These are phyloP conservation scores for Hymenochirus boettgeri DNA, from an alignment of 2,113 vertebrate genomes.

Conservation along the genomic window DNA sequence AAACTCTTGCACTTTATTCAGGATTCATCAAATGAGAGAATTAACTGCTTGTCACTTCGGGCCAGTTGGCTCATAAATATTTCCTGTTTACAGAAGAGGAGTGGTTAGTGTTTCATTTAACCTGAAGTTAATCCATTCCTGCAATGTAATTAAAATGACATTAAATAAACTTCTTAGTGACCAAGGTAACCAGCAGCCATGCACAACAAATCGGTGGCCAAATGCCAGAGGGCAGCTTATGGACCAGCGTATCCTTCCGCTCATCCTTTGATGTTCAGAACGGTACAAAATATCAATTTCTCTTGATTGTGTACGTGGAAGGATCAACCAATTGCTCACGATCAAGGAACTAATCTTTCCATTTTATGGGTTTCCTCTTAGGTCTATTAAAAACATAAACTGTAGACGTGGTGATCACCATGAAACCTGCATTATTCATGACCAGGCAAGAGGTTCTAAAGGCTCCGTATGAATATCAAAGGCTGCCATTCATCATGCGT, in stretches of 20 bases:
- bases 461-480: neutral
- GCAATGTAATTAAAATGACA: conserved; percentile 70
- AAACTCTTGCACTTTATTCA: conserved; percentile 76
- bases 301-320: conserved; percentile 77
- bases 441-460: neutral
- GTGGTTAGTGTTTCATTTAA: conserved; percentile 70
- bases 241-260: conserved; percentile 72
- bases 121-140: conserved; percentile 82
- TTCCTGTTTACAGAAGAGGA: conserved; percentile 73
- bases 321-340: conserved; percentile 77
- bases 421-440: neutral
- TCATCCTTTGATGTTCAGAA: conserved; percentile 75
- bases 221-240: conserved; percentile 79
- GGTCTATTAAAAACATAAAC: no score
- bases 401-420: neutral
- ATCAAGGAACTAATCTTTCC: conserved; percentile 71
- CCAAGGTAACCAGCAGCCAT: conserved; percentile 52
- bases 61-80: conserved; percentile 67
- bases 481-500: neutral
- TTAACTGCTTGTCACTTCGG: conserved; percentile 64
- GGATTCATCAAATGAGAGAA: conserved; percentile 56
- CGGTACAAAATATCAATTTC: conserved; percentile 68
- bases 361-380: conserved; percentile 77
- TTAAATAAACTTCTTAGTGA: conserved; percentile 56
- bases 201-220: conserved; percentile 80